Percentiles rank a stretch among this genome's conserved stretches.
Conservation (phyloP, 2,113 vertebrate genomes). For the Opisthocomus hoazin region DNA sequence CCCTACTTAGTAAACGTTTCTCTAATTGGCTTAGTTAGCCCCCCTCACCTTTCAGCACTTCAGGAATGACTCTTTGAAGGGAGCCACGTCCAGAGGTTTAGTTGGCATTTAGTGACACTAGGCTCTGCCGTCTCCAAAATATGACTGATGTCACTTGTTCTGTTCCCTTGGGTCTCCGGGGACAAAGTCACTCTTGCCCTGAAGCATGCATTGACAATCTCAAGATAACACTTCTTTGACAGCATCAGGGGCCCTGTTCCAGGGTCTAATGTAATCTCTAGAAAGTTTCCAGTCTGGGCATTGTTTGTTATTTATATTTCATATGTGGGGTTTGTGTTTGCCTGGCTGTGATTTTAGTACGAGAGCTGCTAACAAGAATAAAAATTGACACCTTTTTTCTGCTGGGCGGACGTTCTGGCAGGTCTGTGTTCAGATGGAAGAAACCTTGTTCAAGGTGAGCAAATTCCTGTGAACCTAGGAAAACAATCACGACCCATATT, state of each 20-base stretch:
- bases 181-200: conserved; percentile 51
- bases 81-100: conserved; percentile 51
- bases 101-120: conserved; percentile 38
- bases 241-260: conserved; percentile 12
- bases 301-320: conserved; percentile 50
- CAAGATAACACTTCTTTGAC: conserved; percentile 65
- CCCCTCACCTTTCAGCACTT: conserved; percentile 57
- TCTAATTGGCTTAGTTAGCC: conserved; percentile 58
- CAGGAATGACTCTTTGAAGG: conserved; percentile 44
- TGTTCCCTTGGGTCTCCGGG: conserved; percentile 20
- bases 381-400: neutral
- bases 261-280: conserved; percentile 18
- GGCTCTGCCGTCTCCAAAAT: conserved; percentile 40
- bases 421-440: neutral
- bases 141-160: conserved; percentile 58
- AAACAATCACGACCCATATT: neutral
- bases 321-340: neutral
- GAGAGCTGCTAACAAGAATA: neutral
- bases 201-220: conserved; percentile 57
- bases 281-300: conserved; percentile 33
- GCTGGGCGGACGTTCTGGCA: fast-evolving
- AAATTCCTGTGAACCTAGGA: neutral
- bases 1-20: conserved; percentile 15
- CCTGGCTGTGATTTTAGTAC: neutral
- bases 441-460: neutral